A percentile compares a stretch with the other conserved stretches of the same genome.
Evolutionary conservation across 2,888 invertebrate species (phyloP).

Genomic region (Branchipolynoe longqiensis): DNA sequence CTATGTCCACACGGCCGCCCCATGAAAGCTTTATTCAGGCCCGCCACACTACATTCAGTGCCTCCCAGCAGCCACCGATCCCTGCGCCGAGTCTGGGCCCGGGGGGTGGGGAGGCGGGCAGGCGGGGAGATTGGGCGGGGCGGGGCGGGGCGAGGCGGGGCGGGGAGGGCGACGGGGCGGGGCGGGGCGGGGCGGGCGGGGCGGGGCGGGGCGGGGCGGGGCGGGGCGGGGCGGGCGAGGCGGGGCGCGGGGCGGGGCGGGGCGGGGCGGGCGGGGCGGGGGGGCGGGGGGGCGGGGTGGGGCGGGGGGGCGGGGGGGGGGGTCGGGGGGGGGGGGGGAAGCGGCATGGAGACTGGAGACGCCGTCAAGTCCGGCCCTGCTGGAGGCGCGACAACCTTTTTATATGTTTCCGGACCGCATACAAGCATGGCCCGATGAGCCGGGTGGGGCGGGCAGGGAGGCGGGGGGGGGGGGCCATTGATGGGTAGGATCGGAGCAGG

Average conservation of each 20-base stretch:
- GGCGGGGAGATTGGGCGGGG: background rate
- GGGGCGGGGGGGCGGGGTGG: background rate
- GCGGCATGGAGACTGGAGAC: no score
- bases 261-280: background rate
- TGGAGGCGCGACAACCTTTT: constrained; percentile 12
- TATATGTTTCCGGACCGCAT: constrained; percentile 33
- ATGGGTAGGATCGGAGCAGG: background rate
- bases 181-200: background rate
- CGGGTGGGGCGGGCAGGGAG: no score
- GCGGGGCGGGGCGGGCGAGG: no score
- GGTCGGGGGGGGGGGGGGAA: background rate
- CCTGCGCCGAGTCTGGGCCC: no score
- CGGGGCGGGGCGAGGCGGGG: background rate
- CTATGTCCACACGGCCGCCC: constrained; percentile 22
- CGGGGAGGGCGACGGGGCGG: background rate
- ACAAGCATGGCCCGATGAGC: no score
- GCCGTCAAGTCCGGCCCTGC: constrained; percentile 3
- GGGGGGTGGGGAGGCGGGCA: no score
- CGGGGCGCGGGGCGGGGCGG: no score
- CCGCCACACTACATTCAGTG: background rate
- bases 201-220: no score
- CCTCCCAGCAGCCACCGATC: background rate
- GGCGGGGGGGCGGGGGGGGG: background rate
- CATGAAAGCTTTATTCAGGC: constrained; percentile 22
- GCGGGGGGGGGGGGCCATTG: no score